These are phyloP conservation scores for Drosophila bocki DNA, from an alignment of 1,140 invertebrate genomes.

Conservation along the genomic window DNA sequence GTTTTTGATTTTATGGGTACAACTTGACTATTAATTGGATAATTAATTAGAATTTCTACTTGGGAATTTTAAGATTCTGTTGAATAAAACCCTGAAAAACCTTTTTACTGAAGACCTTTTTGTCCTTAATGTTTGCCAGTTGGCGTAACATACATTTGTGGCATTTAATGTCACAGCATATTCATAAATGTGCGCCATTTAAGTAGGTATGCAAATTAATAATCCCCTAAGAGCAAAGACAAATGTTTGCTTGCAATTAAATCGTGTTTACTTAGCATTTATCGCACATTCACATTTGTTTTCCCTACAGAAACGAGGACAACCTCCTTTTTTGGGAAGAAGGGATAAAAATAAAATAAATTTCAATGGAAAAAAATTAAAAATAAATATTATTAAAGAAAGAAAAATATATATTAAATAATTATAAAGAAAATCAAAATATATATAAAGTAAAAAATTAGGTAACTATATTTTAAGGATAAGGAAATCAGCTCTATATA, in stretches of 20 bases:
- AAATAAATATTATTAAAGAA: background rate
- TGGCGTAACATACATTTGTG: constrained; percentile 5
- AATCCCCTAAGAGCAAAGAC: constrained; percentile 31
- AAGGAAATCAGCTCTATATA: background rate
- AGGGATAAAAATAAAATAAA: background rate
- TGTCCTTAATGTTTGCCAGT: constrained; percentile 1
- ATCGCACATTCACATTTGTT: constrained; percentile 23
- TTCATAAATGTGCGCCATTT: constrained; percentile 11
- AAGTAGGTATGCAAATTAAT: constrained; percentile 37
- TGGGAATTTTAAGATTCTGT: too few species aligned
- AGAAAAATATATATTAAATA: background rate
- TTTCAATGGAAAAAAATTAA: background rate
- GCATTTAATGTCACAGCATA: constrained; percentile 5
- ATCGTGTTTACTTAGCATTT: constrained; percentile 48
- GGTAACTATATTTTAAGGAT: rapidly evolving
- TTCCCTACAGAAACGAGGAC: background rate
- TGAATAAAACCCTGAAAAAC: background rate
- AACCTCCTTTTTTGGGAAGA: background rate
- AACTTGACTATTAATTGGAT: too few species aligned
- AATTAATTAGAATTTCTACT: too few species aligned
- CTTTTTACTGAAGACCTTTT: background rate
- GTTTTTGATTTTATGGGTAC: too few species aligned
- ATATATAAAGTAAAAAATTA: background rate
- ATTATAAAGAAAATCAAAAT: background rate
- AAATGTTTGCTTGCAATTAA: constrained; percentile 58